A percentile compares a stretch with the other conserved stretches of the same genome.
Conservation (phyloP, 2,113 vertebrate genomes). For the Phoenicopterus ruber region DNA sequence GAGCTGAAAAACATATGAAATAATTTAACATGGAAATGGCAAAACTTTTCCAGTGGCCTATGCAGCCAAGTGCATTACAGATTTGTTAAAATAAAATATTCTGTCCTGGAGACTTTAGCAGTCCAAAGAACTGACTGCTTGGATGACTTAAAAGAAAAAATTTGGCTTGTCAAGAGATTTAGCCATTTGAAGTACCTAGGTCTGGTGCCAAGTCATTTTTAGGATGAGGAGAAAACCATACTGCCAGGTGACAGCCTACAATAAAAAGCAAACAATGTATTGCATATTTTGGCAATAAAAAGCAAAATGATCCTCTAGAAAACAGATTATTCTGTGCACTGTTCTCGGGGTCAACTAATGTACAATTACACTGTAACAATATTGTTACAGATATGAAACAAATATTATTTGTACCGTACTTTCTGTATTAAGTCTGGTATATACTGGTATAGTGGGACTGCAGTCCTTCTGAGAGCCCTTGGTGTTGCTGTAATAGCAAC, state of each 20-base stretch:
- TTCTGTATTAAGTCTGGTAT: background rate
- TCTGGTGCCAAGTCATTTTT: background rate
- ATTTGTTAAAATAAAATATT: background rate
- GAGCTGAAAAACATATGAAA: background rate
- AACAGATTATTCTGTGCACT: background rate
- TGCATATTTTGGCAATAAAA: background rate
- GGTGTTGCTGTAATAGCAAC: background rate
- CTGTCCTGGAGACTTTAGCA: background rate
- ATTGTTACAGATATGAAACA: background rate
- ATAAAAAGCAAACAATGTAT: background rate
- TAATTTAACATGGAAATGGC: background rate
- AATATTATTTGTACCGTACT: background rate
- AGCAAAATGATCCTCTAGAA: background rate
- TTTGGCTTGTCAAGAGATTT: background rate
- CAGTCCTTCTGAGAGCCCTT: background rate
- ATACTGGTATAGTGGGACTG: background rate
- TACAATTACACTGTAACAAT: background rate
- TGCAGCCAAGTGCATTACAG: background rate
- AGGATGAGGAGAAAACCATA: background rate
- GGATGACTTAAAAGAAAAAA: background rate
- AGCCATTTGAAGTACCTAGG: background rate
- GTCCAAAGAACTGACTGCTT: background rate
- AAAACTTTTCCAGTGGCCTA: background rate
- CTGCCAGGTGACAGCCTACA: background rate
- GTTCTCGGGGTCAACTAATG: background rate